These are phyloP conservation scores for Catharus ustulatus DNA, from an alignment of 2,797 vertebrate genomes.

Conservation along the genomic window DNA sequence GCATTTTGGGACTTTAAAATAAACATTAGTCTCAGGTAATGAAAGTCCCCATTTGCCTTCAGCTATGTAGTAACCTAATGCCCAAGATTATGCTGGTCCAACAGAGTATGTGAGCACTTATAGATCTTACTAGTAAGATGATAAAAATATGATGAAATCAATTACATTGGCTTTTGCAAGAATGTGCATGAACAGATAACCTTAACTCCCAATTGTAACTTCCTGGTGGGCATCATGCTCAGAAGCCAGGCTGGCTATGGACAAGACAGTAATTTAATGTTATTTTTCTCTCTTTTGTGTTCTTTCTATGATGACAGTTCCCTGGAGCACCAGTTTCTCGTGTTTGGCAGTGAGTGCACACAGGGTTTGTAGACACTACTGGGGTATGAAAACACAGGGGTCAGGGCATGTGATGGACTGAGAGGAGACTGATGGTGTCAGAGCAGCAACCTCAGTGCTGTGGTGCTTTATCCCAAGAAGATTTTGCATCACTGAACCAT, in stretches of 20 bases:
- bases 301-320: neutral
- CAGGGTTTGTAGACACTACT: neutral
- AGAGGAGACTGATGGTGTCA: neutral
- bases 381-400: neutral
- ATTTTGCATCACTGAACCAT: neutral
- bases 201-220: neutral
- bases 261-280: neutral
- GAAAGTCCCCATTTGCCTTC: neutral
- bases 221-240: accelerated
- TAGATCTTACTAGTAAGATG: neutral
- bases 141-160: neutral
- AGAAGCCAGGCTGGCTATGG: neutral
- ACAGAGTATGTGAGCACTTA: neutral
- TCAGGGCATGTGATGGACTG: accelerated
- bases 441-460: neutral
- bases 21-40: neutral
- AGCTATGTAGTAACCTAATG: neutral
- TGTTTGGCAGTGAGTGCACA: accelerated
- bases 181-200: neutral
- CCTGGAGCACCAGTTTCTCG: neutral
- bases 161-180: neutral
- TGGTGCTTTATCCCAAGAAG: neutral
- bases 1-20: neutral
- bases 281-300: neutral
- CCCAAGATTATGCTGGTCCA: neutral